These are phyloP conservation scores for Lordiphosa stackelbergi DNA, from an alignment of 1,140 invertebrate species.

Conservation along the genomic window DNA sequence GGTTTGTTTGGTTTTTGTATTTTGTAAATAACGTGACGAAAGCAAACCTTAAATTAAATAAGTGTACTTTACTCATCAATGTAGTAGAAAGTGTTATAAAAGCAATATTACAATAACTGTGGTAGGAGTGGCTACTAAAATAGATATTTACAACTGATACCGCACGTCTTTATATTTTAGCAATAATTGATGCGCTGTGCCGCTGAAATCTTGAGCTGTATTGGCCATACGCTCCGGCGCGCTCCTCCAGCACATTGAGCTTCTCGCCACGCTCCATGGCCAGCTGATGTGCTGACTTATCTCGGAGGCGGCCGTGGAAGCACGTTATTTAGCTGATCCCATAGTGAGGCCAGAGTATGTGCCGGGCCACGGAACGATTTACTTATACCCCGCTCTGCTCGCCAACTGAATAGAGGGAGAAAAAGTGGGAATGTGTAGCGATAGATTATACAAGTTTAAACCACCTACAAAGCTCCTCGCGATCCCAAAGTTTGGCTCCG, in stretches of 20 bases:
- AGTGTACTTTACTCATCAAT: conserved; percentile 77
- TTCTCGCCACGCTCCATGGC: conserved; percentile 96
- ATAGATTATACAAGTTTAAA: too few species aligned
- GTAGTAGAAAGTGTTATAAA: conserved; percentile 77
- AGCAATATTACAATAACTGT: conserved; percentile 78
- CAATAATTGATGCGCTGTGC: conserved; percentile 92
- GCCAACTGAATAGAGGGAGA: conserved; percentile 82
- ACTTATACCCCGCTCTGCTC: conserved; percentile 95
- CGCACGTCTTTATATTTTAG: conserved; percentile 99
- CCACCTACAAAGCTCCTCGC: conserved; percentile 97
- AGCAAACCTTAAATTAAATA: conserved; percentile 77
- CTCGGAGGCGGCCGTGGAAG: conserved; percentile 84
- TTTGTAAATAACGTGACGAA: conserved; percentile 77
- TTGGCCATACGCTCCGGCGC: conserved; percentile 93
- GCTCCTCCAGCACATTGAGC: conserved; percentile 92
- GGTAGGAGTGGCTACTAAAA: conserved; percentile 77
- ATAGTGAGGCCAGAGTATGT: conserved; percentile 88
- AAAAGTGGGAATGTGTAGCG: too few species aligned
- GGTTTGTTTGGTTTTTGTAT: conserved; percentile 37
- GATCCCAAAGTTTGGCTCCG: conserved; percentile 88
- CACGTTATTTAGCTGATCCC: conserved; percentile 84
- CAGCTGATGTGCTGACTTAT: conserved; percentile 88
- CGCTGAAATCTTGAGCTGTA: conserved; percentile 92
- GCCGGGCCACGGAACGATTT: conserved; percentile 90
- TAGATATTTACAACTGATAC: conserved; percentile 92